Conservation (phyloP, 2,888 invertebrate species). For the Acleris holmiana region DNA sequence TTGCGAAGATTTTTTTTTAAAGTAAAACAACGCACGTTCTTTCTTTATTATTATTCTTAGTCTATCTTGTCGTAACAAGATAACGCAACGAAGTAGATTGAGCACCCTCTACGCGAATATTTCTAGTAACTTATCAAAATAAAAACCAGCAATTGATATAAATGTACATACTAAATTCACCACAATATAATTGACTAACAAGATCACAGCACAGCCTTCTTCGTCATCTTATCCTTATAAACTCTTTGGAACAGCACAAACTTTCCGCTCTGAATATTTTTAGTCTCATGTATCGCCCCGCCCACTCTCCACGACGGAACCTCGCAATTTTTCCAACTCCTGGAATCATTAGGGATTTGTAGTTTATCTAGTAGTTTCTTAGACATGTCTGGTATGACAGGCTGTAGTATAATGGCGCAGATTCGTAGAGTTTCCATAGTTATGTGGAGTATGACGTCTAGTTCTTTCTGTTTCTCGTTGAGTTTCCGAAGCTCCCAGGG, state of each 20-base stretch:
- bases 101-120: no score
- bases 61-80: no score
- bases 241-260: conserved; percentile 75
- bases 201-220: conserved; percentile 55
- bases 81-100: no score
- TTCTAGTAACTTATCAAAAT: no score
- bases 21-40: no score
- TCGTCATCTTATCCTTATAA: conserved; percentile 66
- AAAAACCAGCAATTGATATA: no score
- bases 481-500: conserved; percentile 94
- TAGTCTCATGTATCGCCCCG: conserved; percentile 69
- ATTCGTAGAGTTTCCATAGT: conserved; percentile 94
- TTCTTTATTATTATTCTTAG: no score
- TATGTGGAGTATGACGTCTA: conserved; percentile 91
- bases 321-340: conserved; percentile 69
- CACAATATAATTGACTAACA: neutral
- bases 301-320: conserved; percentile 69
- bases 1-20: no score
- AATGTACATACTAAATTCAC: neutral
- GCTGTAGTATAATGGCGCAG: conserved; percentile 89
- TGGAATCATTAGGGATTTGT: conserved; percentile 61
- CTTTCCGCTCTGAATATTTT: conserved; percentile 70
- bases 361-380: conserved; percentile 89
- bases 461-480: conserved; percentile 79
- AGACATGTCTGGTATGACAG: conserved; percentile 91